Percentiles rank a stretch among this genome's conserved stretches.
Evolutionary conservation across 2,113 vertebrate genomes (phyloP).

Genomic region (Lasiurus cinereus): DNA sequence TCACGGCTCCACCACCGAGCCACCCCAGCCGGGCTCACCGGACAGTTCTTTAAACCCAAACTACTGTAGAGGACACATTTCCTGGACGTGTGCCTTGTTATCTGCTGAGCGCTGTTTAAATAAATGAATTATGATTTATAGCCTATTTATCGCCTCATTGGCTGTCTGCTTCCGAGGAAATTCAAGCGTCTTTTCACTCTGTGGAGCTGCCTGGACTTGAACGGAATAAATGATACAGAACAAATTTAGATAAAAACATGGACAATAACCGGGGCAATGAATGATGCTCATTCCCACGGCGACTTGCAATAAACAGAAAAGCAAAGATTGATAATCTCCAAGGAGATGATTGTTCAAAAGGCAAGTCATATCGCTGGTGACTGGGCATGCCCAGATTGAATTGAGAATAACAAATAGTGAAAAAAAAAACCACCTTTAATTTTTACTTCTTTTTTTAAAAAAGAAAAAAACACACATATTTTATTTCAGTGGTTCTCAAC

Average conservation of each 20-base stretch:
- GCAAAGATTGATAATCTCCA: not conserved
- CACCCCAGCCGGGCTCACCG: too few species aligned
- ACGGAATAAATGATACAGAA: constrained; percentile 40
- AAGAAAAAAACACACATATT: too few species aligned
- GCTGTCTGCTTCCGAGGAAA: not conserved
- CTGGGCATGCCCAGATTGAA: not conserved
- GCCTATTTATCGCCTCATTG: constrained; percentile 43
- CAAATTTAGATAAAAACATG: constrained; percentile 39
- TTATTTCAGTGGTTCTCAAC: too few species aligned
- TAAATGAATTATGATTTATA: not conserved
- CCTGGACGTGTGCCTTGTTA: not conserved
- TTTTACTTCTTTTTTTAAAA: not conserved
- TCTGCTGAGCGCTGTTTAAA: not conserved
- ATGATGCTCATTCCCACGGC: constrained; percentile 26
- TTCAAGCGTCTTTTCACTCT: constrained; percentile 15
- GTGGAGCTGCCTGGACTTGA: not conserved
- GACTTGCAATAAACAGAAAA: constrained; percentile 20
- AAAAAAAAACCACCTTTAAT: not conserved
- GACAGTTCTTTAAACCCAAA: not conserved
- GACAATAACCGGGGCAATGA: constrained; percentile 50
- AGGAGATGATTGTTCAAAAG: not conserved
- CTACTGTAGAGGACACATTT: not conserved
- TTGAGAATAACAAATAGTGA: not conserved
- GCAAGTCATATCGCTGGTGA: constrained; percentile 27
- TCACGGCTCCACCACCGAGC: too few species aligned